Base-by-base conservation (phyloP, 2,888 invertebrate species). In the Polyommatus iphigenia region DNA sequence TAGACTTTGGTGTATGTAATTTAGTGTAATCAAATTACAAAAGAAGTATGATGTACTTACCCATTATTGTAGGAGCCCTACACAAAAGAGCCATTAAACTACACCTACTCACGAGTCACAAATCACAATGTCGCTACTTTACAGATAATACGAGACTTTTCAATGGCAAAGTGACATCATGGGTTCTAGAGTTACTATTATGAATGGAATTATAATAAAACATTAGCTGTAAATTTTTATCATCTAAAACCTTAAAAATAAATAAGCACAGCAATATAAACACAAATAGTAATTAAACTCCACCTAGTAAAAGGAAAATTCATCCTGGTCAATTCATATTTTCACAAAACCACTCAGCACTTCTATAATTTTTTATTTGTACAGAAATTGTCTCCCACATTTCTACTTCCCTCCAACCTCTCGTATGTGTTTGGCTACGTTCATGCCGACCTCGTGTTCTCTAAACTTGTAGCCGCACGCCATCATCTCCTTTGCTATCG, bases 381-480 rank as follows among this genome's bases (percentile, higher is more conserved):
- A 10, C 24, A 0, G 1, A 3, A 7, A 10, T 62, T 67, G 29
- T 15, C 67, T 13, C 29, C 24, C 15, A 13, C 20, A 67, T 67
- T 15, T 67, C 29, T 32, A 67, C 13, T 76, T 20, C 80, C 82
- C 89, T 80, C 91, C 71, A 86, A 83, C 59, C 59, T 89, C 89
- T 80, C 89, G 89, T 71, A 93, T 84, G 82, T 88, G 86, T 78
- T 87, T 88, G 6, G 88, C 86, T 18, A 93, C 91, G 77, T 91
- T 90, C 0, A 88, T 86, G 59, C 87, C 85, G 8, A 93, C 80
- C 81, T 94, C 93, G 2, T 90, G 86, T 76, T 92, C 90, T 3
- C 93, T 89, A 78, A 96, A 91, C 78, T 95, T 91, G 85, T 96
- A 96, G 3, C 97, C 97, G 77, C 95, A 89, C 8, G 92, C 90